phyloP scores from a whole-genome alignment of 2,797 vertebrate genomes.

The Aplochiton taeniatus region DNA sequence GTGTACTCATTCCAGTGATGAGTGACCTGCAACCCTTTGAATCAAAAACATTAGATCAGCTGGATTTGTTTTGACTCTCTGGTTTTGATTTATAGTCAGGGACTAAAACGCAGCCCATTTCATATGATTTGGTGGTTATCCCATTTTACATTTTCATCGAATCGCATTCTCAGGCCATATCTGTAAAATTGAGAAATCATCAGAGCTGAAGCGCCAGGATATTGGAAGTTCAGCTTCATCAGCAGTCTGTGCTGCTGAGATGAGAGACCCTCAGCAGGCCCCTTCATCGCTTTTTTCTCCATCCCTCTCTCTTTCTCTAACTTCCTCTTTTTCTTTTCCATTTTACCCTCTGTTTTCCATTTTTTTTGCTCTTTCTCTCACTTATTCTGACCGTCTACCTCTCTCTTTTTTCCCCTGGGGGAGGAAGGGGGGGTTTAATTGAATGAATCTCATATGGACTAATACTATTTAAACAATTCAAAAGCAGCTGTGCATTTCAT shows the following conservation, averaged over 20 bases:
- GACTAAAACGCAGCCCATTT: conserved; percentile 66
- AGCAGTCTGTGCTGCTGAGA: conserved; percentile 76
- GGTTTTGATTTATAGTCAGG: conserved; percentile 72
- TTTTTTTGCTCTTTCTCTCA: conserved; percentile 11
- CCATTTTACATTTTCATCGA: conserved; percentile 76
- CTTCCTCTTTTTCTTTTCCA: conserved; percentile 23
- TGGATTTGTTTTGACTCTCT: conserved; percentile 64
- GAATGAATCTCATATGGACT: conserved; percentile 56
- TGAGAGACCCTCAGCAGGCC: conserved; percentile 64
- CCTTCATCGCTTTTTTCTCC: conserved; percentile 22
- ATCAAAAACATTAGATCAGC: conserved; percentile 58
- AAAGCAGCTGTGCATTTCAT: conserved; percentile 32
- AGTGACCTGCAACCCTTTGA: conserved; percentile 30
- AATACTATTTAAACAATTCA: conserved; percentile 57
- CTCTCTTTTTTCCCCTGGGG: not conserved
- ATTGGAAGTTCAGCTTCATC: conserved; percentile 79
- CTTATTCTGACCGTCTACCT: not conserved
- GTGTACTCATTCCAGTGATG: too few species aligned
- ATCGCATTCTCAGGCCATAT: conserved; percentile 72
- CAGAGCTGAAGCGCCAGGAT: conserved; percentile 72
- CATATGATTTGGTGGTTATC: conserved; percentile 71
- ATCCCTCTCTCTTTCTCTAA: conserved; percentile 1
- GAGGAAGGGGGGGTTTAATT: conserved; percentile 48
- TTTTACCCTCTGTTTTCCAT: conserved; percentile 19
- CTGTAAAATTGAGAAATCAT: conserved; percentile 79